Conservation (phyloP, 2,797 vertebrate genomes). For the Oreortyx pictus region DNA sequence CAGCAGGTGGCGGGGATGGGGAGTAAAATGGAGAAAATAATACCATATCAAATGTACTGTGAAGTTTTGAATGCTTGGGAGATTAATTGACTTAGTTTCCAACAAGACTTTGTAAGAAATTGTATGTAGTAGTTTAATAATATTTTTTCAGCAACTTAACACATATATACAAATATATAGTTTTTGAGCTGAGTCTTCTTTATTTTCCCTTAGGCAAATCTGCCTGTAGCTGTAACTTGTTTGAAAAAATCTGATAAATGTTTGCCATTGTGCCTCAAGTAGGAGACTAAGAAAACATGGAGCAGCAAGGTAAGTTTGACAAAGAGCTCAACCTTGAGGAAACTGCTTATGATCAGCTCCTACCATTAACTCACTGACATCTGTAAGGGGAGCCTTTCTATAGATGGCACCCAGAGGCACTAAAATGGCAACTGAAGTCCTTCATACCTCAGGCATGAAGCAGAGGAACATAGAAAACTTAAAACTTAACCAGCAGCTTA, state of each 20-base stretch:
- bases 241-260: background rate
- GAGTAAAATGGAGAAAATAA: background rate
- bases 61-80: background rate
- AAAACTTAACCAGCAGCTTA: background rate
- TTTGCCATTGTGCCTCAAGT: background rate
- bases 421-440: background rate
- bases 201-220: background rate
- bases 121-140: background rate
- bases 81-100: background rate
- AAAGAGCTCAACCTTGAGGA: background rate
- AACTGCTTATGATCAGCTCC: background rate
- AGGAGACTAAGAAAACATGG: background rate
- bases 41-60: background rate
- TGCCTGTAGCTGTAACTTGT: background rate
- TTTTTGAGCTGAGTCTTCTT: rapidly evolving
- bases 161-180: rapidly evolving
- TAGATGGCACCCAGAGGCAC: background rate
- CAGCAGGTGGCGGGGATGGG: slow-evolving; percentile 12
- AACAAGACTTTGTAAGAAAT: background rate
- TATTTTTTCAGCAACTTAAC: background rate
- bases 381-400: background rate
- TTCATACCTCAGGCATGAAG: background rate
- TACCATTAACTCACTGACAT: background rate
- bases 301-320: background rate
- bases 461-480: background rate